These are phyloP conservation scores for Centropus bengalensis DNA, from an alignment of 2,113 vertebrate species.

Conservation along the genomic window DNA sequence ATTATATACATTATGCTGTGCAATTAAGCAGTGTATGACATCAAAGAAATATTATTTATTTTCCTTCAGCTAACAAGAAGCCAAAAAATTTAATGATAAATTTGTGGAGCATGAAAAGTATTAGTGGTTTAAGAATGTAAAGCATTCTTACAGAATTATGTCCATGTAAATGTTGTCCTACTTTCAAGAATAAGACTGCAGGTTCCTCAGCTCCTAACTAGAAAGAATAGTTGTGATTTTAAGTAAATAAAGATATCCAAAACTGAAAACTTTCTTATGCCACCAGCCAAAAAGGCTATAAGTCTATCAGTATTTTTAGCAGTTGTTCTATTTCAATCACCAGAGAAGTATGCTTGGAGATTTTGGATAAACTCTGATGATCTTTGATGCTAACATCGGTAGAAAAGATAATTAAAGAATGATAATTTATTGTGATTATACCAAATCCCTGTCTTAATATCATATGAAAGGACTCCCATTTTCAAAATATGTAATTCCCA, in stretches of 20 bases:
- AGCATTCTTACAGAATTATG: slow-evolving; percentile 1
- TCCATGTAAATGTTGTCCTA: neutral
- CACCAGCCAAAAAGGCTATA: neutral
- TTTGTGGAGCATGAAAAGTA: neutral
- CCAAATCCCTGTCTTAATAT: neutral
- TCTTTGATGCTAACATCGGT: neutral
- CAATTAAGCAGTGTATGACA: neutral
- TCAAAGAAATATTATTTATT: neutral
- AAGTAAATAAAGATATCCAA: slow-evolving; percentile 22
- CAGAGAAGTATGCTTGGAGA: neutral
- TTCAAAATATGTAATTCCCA: neutral
- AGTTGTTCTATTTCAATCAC: neutral
- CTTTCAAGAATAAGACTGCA: slow-evolving; percentile 8
- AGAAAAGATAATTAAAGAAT: neutral
- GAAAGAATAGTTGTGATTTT: slow-evolving; percentile 9
- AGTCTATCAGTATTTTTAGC: neutral
- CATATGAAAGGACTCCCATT: neutral
- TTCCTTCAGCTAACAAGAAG: neutral
- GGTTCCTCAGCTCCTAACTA: neutral
- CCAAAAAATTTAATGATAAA: neutral
- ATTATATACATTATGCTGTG: neutral
- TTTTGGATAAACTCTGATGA: neutral
- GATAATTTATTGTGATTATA: neutral
- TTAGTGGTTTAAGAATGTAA: neutral
- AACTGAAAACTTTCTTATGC: neutral